Percentiles rank a stretch among this genome's conserved stretches.
phyloP scores from a whole-genome alignment of 2,113 vertebrate species.

The Lagenorhynchus albirostris region DNA sequence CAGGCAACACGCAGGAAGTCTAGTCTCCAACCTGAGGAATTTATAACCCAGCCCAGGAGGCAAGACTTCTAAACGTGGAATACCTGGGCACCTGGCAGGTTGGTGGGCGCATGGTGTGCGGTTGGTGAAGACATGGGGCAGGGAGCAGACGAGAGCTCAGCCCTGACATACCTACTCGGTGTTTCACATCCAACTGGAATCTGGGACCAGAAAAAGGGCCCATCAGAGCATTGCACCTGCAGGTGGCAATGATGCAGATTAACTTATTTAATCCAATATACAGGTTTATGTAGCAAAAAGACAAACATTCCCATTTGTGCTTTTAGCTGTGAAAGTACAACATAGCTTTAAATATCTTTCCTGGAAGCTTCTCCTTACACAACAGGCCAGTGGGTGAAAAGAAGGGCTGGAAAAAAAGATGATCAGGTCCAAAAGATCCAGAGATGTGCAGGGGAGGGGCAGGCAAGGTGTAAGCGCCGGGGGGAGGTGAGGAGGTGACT shows the following conservation, averaged over 20 bases:
- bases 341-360: background rate
- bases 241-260: background rate
- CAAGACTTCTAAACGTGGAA: background rate
- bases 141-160: background rate
- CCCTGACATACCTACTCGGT: background rate
- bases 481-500: background rate
- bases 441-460: background rate
- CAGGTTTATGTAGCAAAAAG: background rate
- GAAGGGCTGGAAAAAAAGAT: background rate
- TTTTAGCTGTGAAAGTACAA: background rate
- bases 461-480: background rate
- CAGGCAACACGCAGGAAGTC: background rate
- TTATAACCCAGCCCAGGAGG: background rate
- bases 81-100: background rate
- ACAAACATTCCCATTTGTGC: background rate
- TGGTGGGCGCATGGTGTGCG: rapidly evolving
- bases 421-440: background rate
- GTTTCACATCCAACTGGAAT: background rate
- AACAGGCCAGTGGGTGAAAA: background rate
- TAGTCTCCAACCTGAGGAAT: background rate
- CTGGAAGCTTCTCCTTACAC: background rate
- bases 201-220: background rate
- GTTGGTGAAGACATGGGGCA: background rate
- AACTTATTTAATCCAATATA: background rate
- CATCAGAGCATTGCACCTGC: background rate